A percentile compares a stretch with the other conserved stretches of the same genome.
phyloP scores from a whole-genome alignment of 37 sponge, comb jelly and placozoan species.

The Halisarca cf. caerulea region DNA sequence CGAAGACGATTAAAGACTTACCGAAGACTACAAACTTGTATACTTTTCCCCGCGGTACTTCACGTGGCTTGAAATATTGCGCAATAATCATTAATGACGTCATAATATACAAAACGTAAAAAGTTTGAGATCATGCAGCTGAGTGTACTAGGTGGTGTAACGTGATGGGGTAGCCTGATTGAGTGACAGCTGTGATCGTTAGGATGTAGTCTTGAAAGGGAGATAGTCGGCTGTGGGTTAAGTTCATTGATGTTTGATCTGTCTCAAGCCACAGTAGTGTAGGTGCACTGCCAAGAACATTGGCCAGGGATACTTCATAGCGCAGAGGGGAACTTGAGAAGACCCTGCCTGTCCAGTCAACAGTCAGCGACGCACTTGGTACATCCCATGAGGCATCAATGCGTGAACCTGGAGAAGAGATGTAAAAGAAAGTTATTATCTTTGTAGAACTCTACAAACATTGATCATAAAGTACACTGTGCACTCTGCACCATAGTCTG shows the following conservation, averaged over 20 bases:
- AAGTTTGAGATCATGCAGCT: too few species aligned
- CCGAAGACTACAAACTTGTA: too few species aligned
- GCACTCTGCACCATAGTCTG: too few species aligned
- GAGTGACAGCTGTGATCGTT: conserved; percentile 49
- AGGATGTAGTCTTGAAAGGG: conserved; percentile 48
- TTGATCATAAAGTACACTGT: too few species aligned
- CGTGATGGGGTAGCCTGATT: too few species aligned
- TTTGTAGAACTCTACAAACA: not conserved
- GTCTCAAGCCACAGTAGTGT: conserved; percentile 51
- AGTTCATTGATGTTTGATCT: not conserved
- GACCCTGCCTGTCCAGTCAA: conserved; percentile 67
- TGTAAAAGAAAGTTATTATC: not conserved
- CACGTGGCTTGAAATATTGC: too few species aligned
- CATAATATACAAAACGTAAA: too few species aligned
- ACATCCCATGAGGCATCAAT: conserved; percentile 23
- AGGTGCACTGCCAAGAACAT: conserved; percentile 44
- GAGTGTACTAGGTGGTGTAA: too few species aligned
- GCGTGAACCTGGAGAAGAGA: conserved; percentile 3
- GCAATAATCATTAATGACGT: too few species aligned
- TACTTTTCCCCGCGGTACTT: too few species aligned
- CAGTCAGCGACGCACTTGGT: not conserved
- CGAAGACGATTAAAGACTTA: too few species aligned
- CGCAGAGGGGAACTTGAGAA: conserved; percentile 42
- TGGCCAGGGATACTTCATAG: conserved; percentile 72
- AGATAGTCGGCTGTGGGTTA: conserved; percentile 1